A percentile compares a stretch with the other conserved stretches of the same genome.
phyloP scores from a whole-genome alignment of 2,113 vertebrate genomes.

The Oreochromis niloticus region DNA sequence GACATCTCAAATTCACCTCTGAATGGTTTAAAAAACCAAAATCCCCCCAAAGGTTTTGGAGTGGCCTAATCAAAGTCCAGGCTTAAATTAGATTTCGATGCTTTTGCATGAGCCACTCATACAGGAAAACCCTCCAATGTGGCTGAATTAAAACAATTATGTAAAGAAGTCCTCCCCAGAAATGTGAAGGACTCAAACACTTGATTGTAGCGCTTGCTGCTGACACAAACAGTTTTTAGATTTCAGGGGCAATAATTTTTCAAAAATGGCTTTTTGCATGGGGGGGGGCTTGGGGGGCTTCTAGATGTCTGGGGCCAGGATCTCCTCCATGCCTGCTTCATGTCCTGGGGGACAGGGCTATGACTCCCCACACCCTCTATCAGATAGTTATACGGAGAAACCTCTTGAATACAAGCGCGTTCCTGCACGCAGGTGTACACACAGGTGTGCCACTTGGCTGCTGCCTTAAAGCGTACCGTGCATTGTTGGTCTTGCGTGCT shows the following conservation, averaged over 20 bases:
- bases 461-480: background rate
- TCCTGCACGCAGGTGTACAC: background rate
- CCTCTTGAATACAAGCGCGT: background rate
- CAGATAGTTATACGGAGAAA: background rate
- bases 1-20: background rate
- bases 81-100: background rate
- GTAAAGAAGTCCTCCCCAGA: background rate
- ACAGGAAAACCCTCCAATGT: background rate
- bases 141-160: background rate
- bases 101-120: background rate
- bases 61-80: background rate
- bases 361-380: background rate
- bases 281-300: background rate
- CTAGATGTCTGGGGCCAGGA: background rate
- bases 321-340: background rate
- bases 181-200: background rate
- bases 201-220: background rate
- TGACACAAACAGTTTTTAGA: background rate
- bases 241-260: background rate
- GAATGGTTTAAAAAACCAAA: background rate
- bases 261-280: background rate
- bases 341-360: accelerated
- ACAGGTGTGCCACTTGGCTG: background rate
- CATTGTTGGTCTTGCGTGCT: background rate
- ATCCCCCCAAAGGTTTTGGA: accelerated